phyloP scores from a whole-genome alignment of 1,140 invertebrate genomes.

The silkworm (Bombyx mori) region DNA sequence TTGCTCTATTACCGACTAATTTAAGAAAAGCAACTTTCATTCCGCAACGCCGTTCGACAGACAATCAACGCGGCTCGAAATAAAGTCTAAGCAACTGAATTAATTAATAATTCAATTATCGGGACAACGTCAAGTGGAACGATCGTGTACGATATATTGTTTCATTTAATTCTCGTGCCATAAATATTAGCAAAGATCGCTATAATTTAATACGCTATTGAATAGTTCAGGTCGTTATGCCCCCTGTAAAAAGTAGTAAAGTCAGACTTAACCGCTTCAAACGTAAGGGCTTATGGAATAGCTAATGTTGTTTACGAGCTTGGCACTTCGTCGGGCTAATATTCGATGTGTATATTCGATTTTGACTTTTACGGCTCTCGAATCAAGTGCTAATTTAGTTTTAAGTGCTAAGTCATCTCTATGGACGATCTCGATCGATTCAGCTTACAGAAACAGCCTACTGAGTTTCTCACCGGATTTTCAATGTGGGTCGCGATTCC shows the following conservation, averaged over 20 bases:
- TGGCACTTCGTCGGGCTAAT: background rate
- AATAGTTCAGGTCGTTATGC: constrained; percentile 13
- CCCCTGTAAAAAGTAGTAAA: constrained; percentile 14
- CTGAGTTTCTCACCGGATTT: too few relatives aligned
- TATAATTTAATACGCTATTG: constrained; percentile 30
- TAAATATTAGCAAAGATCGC: constrained; percentile 30
- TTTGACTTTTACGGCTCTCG: background rate
- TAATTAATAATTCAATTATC: constrained; percentile 27
- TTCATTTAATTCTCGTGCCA: constrained; percentile 33
- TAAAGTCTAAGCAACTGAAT: constrained; percentile 1
- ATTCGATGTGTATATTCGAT: background rate
- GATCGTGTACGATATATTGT: constrained; percentile 16
- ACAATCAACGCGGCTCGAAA: constrained; percentile 1
- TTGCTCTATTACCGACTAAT: constrained; percentile 18
- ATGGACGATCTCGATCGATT: too few relatives aligned
- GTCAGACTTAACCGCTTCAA: constrained; percentile 11
- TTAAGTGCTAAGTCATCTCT: background rate
- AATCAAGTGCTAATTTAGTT: background rate
- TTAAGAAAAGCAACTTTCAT: constrained; percentile 27
- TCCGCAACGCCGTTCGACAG: constrained; percentile 5
- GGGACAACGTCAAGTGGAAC: constrained; percentile 6
- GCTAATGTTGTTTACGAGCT: constrained; percentile 9
- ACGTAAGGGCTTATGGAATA: constrained; percentile 14
- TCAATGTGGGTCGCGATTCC: too few relatives aligned
- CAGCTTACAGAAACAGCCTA: too few relatives aligned